phyloP scores from a whole-genome alignment of 2,888 invertebrate genomes.

The Lagria hirta region DNA sequence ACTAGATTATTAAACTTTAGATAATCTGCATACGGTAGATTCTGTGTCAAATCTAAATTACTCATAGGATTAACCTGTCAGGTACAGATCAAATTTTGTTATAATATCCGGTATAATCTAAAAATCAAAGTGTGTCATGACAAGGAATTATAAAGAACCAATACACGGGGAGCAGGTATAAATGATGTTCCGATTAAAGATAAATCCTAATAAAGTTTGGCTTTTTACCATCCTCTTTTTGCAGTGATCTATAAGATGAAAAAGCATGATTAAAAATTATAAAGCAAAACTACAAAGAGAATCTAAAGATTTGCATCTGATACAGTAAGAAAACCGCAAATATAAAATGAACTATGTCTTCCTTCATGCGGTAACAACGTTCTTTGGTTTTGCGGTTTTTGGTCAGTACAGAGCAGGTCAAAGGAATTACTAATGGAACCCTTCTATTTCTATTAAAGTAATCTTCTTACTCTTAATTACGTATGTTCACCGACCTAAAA shows the following conservation, averaged over 20 bases:
- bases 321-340: slow-evolving; percentile 22
- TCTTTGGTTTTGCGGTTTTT: slow-evolving; percentile 24
- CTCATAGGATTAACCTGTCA: slow-evolving; percentile 21
- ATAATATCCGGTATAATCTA: slow-evolving; percentile 13
- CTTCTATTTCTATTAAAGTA: too few species aligned
- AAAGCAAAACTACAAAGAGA: slow-evolving; percentile 14
- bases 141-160: slow-evolving; percentile 16
- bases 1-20: too few species aligned
- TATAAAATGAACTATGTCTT: slow-evolving; percentile 23
- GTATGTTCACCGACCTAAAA: too few species aligned
- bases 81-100: slow-evolving; percentile 16
- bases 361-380: slow-evolving; percentile 31
- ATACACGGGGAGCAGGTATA: slow-evolving; percentile 5
- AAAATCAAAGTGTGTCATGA: slow-evolving; percentile 18
- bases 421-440: slow-evolving; percentile 30
- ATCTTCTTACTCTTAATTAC: too few species aligned
- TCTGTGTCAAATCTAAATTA: too few species aligned
- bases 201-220: slow-evolving; percentile 6
- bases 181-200: slow-evolving; percentile 11
- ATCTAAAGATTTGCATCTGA: slow-evolving; percentile 14
- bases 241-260: slow-evolving; percentile 1
- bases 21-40: too few species aligned
- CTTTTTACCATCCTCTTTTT: slow-evolving; percentile 5
- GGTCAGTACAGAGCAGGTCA: slow-evolving; percentile 23
- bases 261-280: slow-evolving; percentile 6